Evolutionary conservation across 2,113 vertebrate species (phyloP).

Genomic region (Chinchilla lanigera): DNA sequence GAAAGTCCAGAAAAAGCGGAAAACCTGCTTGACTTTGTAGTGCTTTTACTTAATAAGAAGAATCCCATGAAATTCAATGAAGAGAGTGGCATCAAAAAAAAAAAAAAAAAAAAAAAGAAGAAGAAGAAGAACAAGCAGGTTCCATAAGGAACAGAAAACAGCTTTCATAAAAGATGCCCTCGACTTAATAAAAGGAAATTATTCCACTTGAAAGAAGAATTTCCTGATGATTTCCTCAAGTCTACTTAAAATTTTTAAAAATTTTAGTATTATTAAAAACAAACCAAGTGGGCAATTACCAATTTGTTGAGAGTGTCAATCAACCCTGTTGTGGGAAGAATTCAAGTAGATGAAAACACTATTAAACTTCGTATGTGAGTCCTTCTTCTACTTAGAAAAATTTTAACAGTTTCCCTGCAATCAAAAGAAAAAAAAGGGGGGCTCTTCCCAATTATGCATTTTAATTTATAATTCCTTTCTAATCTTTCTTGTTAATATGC

Average conservation of each 20-base stretch:
- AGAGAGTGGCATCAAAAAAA: neutral
- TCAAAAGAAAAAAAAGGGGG: conserved; percentile 13
- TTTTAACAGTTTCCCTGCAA: neutral
- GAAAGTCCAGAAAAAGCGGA: neutral
- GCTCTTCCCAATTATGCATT: neutral
- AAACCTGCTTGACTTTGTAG: conserved; percentile 14
- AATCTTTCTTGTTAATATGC: conserved; percentile 11
- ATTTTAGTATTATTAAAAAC: conserved; percentile 81
- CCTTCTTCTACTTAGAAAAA: conserved; percentile 66
- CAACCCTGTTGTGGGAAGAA: conserved; percentile 76
- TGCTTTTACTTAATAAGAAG: conserved; percentile 63
- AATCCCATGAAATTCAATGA: conserved; percentile 1
- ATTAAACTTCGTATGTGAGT: conserved; percentile 43
- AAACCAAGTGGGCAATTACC: conserved; percentile 83
- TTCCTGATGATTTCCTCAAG: conserved; percentile 79
- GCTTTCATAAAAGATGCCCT: conserved; percentile 57
- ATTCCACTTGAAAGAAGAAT: conserved; percentile 75
- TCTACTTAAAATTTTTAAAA: conserved; percentile 77
- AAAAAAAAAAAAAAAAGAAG: neutral
- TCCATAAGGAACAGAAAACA: neutral
- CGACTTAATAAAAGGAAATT: neutral
- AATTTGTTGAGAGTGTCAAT: conserved; percentile 83
- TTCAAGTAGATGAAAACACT: conserved; percentile 74
- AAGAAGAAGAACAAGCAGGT: neutral
- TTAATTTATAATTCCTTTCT: conserved; percentile 50